Percentiles rank a stretch among this genome's conserved stretches.
These are phyloP conservation scores for Tachyglossus aculeatus DNA, from an alignment of 2,797 vertebrate genomes.

Conservation along the genomic window DNA sequence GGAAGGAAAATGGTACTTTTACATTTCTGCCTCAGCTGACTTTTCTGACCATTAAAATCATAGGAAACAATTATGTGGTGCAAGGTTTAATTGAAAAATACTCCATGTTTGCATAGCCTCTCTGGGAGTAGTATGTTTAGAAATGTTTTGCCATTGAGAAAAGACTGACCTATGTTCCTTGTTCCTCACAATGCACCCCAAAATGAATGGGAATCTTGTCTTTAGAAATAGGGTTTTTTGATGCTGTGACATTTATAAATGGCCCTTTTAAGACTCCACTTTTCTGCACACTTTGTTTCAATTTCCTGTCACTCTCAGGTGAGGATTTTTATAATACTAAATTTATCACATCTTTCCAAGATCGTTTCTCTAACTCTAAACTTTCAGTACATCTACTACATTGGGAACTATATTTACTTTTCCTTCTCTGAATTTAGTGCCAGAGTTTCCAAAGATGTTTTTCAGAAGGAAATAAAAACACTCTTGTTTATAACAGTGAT, in stretches of 20 bases:
- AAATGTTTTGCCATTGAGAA: slow-evolving; percentile 33
- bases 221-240: slow-evolving; percentile 34
- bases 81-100: slow-evolving; percentile 24
- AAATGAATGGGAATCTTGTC: slow-evolving; percentile 46
- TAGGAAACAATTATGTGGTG: slow-evolving; percentile 40
- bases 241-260: slow-evolving; percentile 50
- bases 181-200: slow-evolving; percentile 29
- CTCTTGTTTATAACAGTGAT: neutral
- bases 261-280: slow-evolving; percentile 41
- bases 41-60: slow-evolving; percentile 38
- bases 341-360: slow-evolving; percentile 32
- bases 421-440: neutral
- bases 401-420: slow-evolving; percentile 17
- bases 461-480: neutral
- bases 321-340: slow-evolving; percentile 41
- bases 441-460: neutral
- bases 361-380: slow-evolving; percentile 37
- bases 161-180: slow-evolving; percentile 40
- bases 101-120: slow-evolving; percentile 21
- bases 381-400: neutral
- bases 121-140: slow-evolving; percentile 22
- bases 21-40: neutral
- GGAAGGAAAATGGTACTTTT: neutral
- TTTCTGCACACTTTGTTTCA: slow-evolving; percentile 46
- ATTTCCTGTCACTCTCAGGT: slow-evolving; percentile 42